Percentiles rank a stretch among this genome's conserved stretches.
phyloP scores from a whole-genome alignment of 2,113 vertebrate genomes.

The Dipodomys stephensi region DNA sequence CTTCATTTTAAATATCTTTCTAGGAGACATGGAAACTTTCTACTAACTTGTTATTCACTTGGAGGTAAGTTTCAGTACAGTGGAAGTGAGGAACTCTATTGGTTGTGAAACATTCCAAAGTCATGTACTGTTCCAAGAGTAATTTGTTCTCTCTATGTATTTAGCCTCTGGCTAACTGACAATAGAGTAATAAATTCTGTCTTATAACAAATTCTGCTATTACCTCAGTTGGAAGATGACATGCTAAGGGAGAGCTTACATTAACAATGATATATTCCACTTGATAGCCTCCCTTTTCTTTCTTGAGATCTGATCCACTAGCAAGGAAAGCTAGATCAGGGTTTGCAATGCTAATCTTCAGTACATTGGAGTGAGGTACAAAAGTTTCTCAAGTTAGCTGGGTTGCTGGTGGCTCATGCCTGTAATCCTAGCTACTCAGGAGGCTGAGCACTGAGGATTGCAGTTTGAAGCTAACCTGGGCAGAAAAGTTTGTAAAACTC shows the following conservation, averaged over 20 bases:
- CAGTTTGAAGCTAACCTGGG: no score
- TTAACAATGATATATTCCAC: background rate
- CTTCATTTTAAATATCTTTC: background rate
- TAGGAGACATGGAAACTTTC: constrained; percentile 22
- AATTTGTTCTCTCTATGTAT: background rate
- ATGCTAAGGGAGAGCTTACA: constrained; percentile 1
- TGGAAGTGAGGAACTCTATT: background rate
- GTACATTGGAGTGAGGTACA: background rate
- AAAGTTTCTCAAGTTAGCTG: background rate
- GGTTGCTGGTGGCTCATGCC: no score
- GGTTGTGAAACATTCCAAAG: background rate
- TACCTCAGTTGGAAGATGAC: background rate
- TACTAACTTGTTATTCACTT: constrained; percentile 10
- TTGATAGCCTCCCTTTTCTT: background rate
- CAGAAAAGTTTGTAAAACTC: no score
- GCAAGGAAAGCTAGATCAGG: background rate
- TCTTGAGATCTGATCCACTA: background rate
- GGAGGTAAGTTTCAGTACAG: background rate
- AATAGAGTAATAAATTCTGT: background rate
- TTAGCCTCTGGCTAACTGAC: background rate
- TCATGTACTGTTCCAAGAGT: background rate
- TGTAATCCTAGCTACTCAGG: no score
- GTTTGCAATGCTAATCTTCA: background rate
- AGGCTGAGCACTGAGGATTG: no score
- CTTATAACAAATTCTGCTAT: background rate